Base-by-base conservation (phyloP, 2,797 vertebrate species). In the Falco peregrinus region DNA sequence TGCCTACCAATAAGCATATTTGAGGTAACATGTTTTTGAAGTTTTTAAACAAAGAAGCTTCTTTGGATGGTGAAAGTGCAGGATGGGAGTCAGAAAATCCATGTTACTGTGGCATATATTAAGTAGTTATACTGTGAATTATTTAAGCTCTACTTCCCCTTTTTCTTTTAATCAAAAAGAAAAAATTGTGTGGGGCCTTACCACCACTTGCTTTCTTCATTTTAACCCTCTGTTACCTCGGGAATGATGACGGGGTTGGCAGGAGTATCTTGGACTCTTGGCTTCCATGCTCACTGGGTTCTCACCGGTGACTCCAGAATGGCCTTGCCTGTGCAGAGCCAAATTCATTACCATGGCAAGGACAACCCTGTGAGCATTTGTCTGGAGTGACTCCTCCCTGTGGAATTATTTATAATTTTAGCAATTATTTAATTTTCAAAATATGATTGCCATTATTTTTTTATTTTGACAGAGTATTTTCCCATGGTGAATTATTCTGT, bases 1-100 rank as follows among this genome's bases (percentile, higher is more conserved):
- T 95, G 91, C 80, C 85, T 95, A 96, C 94, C 93, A 93, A 95
- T 89, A 95, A 90, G 91, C 74, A 79, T 82, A 95, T 77, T 95
- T 90, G 87, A 96, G 95, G 80, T 79, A 95, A 77, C 83, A 77
- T 35, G 87, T 76, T 96, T 96, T 90, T 76, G 31, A 95, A 94
- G 83, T 88, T 95, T 95, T 95, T 84, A 84, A 96, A 95, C 80
- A 88, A 93, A 94, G 89, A 64, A 82, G 3, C 51, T 86, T 86
- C 19, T 77, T 73, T 90, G 61, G 74, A 89, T 76, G 33, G 47
- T 84, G 56, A 53, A 90, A 95, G 65, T 79, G 48, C 45, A 74
- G 69, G 80, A 74, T 18, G 33, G n/a, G 43, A 93, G 14, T 91
- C 26, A 73, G 24, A 90, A 93, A 88, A 90, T 74, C 47, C 6